Evolutionary conservation across 2,113 vertebrate species (phyloP), one percentile per base, ranked within the genome.

Genomic region (Rhabdornis inornatus): DNA sequence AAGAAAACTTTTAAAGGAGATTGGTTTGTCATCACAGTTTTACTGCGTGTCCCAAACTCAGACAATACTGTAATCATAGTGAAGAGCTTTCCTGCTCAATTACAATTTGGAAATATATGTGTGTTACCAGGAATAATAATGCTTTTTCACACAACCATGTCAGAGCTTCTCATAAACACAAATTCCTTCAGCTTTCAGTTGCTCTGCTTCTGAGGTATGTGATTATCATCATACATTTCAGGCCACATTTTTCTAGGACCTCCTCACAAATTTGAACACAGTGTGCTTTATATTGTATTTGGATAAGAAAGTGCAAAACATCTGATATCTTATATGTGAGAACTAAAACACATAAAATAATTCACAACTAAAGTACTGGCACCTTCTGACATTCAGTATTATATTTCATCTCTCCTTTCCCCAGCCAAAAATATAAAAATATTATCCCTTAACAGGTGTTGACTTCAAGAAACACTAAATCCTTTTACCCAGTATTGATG

Each of bases 401-500:
- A 37, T 7, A 35, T 2, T 56, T 70, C 37, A 60, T 52, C 25
- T 31, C 81, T n/a, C 20, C 75, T 44, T 50, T 69, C 14, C 18
- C 47, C 64, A 63, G 33, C 24, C 45, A 16, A 65, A 95, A 89
- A 23, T 18, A 53, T 4, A 61, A 50, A 50, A 82, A 39, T 15
- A 40, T 22, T 88, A 74, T 39, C 63, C 37, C 19, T 30, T 86
- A 59, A 72, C 25, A 86, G 27, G 42, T 39, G 12, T 1, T 47
- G 39, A 42, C 61, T 81, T 69, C 37, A 44, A 57, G 76, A 97
- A 68, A 91, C 11, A 70, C 11, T 52, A n/a, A 61, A 68, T 57
- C 75, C 7, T 94, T 79, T 98, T 97, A 98, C 97, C 97, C 64
- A 71, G 81, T 50, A 64, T 17, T 50, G 89, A 68, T 68, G 90